Evolutionary conservation across 64 coral and sea anemone species (phyloP).

Genomic region (Porites australiensis): DNA sequence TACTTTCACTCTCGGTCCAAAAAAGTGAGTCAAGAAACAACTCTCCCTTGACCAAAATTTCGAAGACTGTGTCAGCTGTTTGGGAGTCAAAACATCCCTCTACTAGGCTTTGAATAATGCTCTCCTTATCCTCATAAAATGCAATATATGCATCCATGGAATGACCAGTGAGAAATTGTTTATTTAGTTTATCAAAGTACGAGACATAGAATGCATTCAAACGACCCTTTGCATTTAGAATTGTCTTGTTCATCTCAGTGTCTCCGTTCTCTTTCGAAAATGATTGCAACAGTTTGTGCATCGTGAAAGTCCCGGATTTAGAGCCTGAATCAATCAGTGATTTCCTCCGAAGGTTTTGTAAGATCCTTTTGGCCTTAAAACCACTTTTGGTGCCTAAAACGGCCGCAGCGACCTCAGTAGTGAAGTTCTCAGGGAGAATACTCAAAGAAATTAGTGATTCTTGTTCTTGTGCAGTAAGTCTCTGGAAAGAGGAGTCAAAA

Average conservation of each 20-base stretch:
- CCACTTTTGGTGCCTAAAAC: background rate
- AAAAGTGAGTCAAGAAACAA: constrained; percentile 1
- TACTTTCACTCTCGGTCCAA: background rate
- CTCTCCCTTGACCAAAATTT: background rate
- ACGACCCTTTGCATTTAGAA: background rate
- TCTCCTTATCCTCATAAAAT: constrained; percentile 23
- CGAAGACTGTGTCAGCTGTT: background rate
- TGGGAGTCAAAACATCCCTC: background rate
- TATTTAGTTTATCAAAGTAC: background rate
- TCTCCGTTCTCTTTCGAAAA: background rate
- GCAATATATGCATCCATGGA: background rate
- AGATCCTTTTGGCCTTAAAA: background rate
- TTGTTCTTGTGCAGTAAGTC: background rate
- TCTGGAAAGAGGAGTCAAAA: constrained; percentile 45
- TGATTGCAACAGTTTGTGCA: constrained; percentile 18
- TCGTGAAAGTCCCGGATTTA: background rate
- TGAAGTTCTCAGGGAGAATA: background rate
- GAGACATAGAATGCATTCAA: background rate
- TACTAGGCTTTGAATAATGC: background rate
- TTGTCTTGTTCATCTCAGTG: background rate
- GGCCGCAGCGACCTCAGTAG: constrained; percentile 12
- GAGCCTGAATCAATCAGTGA: constrained; percentile 14
- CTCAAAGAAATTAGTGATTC: constrained; percentile 3
- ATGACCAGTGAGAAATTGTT: background rate
- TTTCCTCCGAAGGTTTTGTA: constrained; percentile 33